These are phyloP conservation scores for Mesocentrotus franciscanus DNA, from an alignment of 53 echinoderm and acorn worm species.

Conservation along the genomic window DNA sequence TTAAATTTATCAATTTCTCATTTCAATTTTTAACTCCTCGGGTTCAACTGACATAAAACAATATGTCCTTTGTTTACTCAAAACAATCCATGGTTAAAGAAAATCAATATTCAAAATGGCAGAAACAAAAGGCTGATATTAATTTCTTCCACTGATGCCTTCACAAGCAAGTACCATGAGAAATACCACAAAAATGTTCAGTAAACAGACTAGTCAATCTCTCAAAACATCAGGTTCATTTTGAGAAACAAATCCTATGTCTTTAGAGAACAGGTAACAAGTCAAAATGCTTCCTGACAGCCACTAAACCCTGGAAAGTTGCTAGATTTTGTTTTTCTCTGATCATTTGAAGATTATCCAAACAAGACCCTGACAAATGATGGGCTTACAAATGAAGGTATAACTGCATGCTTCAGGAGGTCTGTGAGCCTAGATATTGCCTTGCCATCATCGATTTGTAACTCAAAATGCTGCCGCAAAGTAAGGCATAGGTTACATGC, in stretches of 20 bases:
- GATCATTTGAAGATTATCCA: not conserved
- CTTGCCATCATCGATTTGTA: slow-evolving; percentile 36
- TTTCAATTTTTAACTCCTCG: not conserved
- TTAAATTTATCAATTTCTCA: not conserved
- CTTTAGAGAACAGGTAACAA: not conserved
- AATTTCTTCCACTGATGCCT: not conserved
- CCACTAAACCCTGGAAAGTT: not conserved
- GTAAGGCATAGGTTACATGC: not conserved
- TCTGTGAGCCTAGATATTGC: not conserved
- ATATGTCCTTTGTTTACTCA: not conserved
- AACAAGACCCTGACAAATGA: slow-evolving; percentile 26
- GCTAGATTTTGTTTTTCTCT: slow-evolving; percentile 14
- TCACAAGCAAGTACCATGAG: no score
- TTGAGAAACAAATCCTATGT: not conserved
- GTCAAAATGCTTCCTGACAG: not conserved
- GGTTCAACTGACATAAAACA: not conserved
- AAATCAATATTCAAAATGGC: not conserved
- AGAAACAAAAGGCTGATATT: not conserved
- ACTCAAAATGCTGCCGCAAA: not conserved
- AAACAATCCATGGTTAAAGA: not conserved
- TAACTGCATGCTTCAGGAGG: not conserved
- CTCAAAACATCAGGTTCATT: not conserved
- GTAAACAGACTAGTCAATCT: not conserved
- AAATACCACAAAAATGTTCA: not conserved
- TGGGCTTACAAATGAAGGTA: slow-evolving; percentile 15